Evolutionary conservation across 2,113 vertebrate genomes (phyloP).

Genomic region (Orthonyx spaldingii): DNA sequence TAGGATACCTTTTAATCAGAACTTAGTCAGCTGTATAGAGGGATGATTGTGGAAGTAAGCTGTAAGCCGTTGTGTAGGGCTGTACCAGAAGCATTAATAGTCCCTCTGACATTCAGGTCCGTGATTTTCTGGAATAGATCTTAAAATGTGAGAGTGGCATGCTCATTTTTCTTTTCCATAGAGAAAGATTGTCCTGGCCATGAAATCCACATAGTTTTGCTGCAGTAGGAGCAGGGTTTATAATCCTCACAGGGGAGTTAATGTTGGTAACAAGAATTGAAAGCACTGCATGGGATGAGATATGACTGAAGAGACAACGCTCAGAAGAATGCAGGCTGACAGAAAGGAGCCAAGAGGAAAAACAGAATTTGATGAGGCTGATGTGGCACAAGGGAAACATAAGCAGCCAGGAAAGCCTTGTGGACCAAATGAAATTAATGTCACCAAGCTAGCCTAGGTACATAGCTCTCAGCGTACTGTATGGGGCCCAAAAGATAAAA

Average conservation of each 20-base stretch:
- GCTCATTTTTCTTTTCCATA: neutral
- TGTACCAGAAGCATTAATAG: neutral
- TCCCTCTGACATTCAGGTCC: neutral
- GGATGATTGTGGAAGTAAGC: neutral
- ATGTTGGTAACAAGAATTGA: neutral
- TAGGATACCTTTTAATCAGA: neutral
- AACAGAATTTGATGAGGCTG: constrained; percentile 24
- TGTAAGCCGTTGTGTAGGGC: neutral
- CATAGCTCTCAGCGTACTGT: neutral
- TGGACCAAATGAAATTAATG: neutral
- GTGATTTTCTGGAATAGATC: neutral
- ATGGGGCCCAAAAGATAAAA: neutral
- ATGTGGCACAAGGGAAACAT: neutral
- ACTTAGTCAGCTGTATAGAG: neutral
- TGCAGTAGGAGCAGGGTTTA: neutral
- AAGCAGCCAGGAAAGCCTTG: neutral
- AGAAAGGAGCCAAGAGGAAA: constrained; percentile 18
- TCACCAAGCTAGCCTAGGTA: neutral
- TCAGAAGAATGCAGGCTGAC: constrained; percentile 1
- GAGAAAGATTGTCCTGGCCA: neutral
- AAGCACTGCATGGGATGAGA: neutral
- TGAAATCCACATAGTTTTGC: constrained; percentile 1
- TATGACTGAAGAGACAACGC: neutral
- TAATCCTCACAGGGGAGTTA: neutral
- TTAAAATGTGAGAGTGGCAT: neutral